Conservation (phyloP, 1,140 invertebrate species). For the Tetranychus cinnabarinus region DNA sequence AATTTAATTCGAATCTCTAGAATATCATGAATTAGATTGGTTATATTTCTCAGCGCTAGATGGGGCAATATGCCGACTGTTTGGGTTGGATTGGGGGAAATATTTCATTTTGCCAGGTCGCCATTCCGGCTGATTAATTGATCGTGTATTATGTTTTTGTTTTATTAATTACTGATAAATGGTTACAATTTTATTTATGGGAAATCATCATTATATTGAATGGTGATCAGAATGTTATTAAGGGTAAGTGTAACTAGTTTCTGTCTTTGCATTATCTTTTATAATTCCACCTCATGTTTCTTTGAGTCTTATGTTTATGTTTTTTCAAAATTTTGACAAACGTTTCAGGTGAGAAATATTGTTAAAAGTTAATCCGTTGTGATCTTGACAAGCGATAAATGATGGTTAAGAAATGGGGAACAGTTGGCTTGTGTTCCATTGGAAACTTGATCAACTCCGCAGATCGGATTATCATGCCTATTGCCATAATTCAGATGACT, state of each 20-base stretch:
- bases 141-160: no score
- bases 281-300: background rate
- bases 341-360: background rate
- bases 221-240: no score
- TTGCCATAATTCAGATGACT: slow-evolving; percentile 49
- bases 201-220: no score
- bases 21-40: no score
- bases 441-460: slow-evolving; percentile 59
- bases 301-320: background rate
- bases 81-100: no score
- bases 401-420: background rate
- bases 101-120: no score
- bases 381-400: slow-evolving; percentile 19
- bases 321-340: background rate
- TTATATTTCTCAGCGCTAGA: no score
- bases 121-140: no score
- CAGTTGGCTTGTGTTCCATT: slow-evolving; percentile 34
- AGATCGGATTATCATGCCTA: slow-evolving; percentile 54
- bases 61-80: no score
- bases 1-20: no score
- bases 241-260: background rate
- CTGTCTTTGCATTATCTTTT: background rate
- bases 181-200: no score
- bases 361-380: slow-evolving; percentile 68
- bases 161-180: no score